Evolutionary conservation across 1,140 invertebrate genomes (phyloP).

Genomic region (Brachionus sp.): DNA sequence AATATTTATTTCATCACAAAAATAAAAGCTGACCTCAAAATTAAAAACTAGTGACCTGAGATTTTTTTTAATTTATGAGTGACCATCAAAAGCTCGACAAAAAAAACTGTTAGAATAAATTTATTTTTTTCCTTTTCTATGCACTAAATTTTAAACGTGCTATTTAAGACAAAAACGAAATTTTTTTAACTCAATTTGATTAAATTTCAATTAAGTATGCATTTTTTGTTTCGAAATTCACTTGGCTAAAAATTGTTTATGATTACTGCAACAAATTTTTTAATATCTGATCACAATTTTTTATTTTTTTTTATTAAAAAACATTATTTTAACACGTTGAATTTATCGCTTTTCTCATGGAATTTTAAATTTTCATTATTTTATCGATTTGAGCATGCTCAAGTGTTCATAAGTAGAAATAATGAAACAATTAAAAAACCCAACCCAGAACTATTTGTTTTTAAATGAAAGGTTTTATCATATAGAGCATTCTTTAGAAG

Average conservation of each 20-base stretch:
- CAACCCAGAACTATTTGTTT: too few relatives aligned
- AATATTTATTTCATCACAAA: background rate
- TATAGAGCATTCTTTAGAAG: too few relatives aligned
- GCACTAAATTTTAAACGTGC: background rate
- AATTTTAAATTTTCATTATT: background rate
- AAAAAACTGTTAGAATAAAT: background rate
- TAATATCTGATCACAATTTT: background rate
- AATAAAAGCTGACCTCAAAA: background rate
- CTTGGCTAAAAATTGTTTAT: background rate
- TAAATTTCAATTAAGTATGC: background rate
- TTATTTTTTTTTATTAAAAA: background rate
- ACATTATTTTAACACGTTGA: background rate
- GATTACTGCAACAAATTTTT: background rate
- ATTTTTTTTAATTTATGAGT: background rate
- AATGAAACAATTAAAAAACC: background rate
- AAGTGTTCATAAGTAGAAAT: background rate
- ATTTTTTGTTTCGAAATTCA: background rate
- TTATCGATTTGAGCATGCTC: background rate
- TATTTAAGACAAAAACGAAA: background rate
- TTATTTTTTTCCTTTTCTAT: background rate
- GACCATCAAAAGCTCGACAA: background rate
- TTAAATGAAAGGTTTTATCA: too few relatives aligned
- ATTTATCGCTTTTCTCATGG: background rate
- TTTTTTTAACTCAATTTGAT: background rate
- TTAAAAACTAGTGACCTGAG: background rate